Base-by-base conservation (phyloP, 2,113 vertebrate species). In the Xenopus tropicalis region DNA sequence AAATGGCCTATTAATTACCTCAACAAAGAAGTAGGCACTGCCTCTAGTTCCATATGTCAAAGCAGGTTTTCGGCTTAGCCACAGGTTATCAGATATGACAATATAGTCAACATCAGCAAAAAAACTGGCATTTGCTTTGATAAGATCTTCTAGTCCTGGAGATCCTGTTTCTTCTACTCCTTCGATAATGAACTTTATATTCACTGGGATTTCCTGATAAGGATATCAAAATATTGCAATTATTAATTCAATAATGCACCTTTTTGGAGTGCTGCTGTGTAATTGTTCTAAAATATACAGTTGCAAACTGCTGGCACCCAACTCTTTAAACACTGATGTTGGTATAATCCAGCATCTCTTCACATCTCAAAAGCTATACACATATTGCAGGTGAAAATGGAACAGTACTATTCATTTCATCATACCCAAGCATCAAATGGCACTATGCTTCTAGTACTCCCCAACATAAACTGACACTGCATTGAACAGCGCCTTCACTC, bases 141-240 rank as follows among this genome's bases (percentile, higher is more conserved):
- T 72, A 21, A 91, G 44, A 16, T 86, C 83, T 63, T 88, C 83
- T 67, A 94, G 78, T 1, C 83, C 87, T 61, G 78, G 51, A n/a
- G 92, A 93, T 1, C 90, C 90, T 1, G 81, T 86, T 80, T 94
- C 91, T 66, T 93, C 91, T 87, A 90, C 88, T 17, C 91, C 91
- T 84, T 94, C 92, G 23, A 92, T 83, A 71, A 93, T 46, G 79
- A 92, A 86, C 70, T 90, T 90, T 72, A 93, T 20, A 64, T 94
- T 93, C 77, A 92, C 85, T 1, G 91, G 91, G 29, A 89, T 66
- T 44, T 86, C 85, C 91, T 92, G 10, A 37, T 37, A 77, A 37
- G 22, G 23, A 46, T 21, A n/a, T 13, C 19, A 58, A 46, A 46
- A 57, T 48, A 14, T 11, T 48, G 46, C 16, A 48, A 37, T 37